Percentiles rank a stretch among this genome's conserved stretches.
phyloP scores from a whole-genome alignment of 2,888 invertebrate genomes.

The Sphaeridia pumilis region DNA sequence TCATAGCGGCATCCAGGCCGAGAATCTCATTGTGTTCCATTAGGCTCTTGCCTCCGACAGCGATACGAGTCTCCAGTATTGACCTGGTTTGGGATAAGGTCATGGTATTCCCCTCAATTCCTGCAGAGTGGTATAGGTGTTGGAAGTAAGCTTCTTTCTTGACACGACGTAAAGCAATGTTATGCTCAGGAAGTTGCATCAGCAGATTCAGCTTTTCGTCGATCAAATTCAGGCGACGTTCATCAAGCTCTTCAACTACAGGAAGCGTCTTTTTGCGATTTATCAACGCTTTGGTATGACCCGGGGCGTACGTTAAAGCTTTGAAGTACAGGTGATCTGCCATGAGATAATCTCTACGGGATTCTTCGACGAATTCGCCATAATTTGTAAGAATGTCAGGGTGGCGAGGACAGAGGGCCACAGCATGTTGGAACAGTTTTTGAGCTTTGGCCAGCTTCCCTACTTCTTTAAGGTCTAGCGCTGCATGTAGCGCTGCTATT shows the following conservation, averaged over 20 bases:
- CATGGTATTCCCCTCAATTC: constrained; percentile 96
- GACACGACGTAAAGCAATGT: constrained; percentile 67
- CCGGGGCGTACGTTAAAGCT: constrained; percentile 71
- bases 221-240: constrained; percentile 60
- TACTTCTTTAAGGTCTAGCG: constrained; percentile 66
- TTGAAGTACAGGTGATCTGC: constrained; percentile 80
- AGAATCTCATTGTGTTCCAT: constrained; percentile 95
- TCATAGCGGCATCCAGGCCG: constrained; percentile 86
- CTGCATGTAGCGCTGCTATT: constrained; percentile 68
- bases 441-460: constrained; percentile 77
- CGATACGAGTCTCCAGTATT: constrained; percentile 73
- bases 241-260: constrained; percentile 72
- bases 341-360: constrained; percentile 62
- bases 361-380: constrained; percentile 83
- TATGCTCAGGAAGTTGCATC: constrained; percentile 65
- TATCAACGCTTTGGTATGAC: constrained; percentile 62
- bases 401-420: constrained; percentile 79
- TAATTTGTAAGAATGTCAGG: constrained; percentile 84
- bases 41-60: constrained; percentile 69
- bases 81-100: constrained; percentile 80
- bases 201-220: constrained; percentile 74
- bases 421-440: constrained; percentile 78
- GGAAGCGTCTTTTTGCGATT: constrained; percentile 76
- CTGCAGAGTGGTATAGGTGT: constrained; percentile 93
- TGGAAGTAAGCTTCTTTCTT: constrained; percentile 88